Base-by-base conservation (phyloP, 2,888 invertebrate species). In the Tipula helvola region DNA sequence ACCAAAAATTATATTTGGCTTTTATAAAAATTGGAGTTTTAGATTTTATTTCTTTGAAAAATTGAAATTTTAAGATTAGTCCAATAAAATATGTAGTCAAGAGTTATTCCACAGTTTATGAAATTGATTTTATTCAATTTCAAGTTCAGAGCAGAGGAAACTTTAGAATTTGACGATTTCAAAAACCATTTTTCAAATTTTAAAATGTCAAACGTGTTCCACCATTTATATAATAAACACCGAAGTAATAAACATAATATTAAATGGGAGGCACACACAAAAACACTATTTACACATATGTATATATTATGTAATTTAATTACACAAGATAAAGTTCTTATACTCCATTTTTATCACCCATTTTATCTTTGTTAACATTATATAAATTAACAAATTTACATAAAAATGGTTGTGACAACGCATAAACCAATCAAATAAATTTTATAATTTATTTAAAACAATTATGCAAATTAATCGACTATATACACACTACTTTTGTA, bases 281-380 rank as follows among this genome's bases (percentile, higher is more conserved):
- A 52, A 12, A 52, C 5, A 16, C 5, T 57, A 57, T 57, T 57
- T 57, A 57, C 52, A 16, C 52, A 28, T 52, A 52, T 28, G 28
- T 28, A 52, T 28, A 71, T 28, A 28, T 28, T 28, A 28, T 71
- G 13, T 71, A 71, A 71, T 57, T 57, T 57, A 57, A 57, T 57
- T 57, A 52, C 10, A 52, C 28, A 71, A 71, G 71, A 71, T 71
- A 28, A 28, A 8, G 3, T 28, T 28, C 28, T 28, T 12, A 3
- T 71, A 71, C 71, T 71, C 71, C 71, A 71, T 71, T 71, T 71
- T 71, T 71, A 71, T 71, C 71, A 71, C 71, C 71, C 71, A 71
- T 71, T 71, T 71, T 71, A 28, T 71, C 71, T 71, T 71, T 52
- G 16, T n/a, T 28, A 71, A 13, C 28, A 12, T 52, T n/a, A 52